Conservation (phyloP, 2,113 vertebrate species). For the Ranitomeya imitator region DNA sequence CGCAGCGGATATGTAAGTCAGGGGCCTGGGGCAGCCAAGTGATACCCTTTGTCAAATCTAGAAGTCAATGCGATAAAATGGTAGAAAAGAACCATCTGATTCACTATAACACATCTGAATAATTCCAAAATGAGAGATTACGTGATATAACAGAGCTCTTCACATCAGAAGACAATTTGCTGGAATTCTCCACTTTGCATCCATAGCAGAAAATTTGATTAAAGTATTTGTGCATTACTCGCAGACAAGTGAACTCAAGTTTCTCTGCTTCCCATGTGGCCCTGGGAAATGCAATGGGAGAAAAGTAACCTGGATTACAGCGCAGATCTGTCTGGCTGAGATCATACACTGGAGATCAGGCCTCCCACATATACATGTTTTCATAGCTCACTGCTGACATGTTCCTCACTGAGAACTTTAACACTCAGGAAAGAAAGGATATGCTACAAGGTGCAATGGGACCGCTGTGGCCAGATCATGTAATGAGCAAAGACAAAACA, state of each 20-base stretch:
- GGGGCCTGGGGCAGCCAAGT: too few relatives aligned
- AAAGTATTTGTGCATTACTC: slow-evolving; percentile 12
- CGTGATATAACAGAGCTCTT: not conserved
- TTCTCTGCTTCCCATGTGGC: not conserved
- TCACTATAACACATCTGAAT: not conserved
- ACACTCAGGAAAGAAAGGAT: slow-evolving; percentile 46
- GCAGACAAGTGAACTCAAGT: not conserved
- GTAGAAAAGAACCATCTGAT: too few relatives aligned
- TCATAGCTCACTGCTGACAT: slow-evolving; percentile 63
- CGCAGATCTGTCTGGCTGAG: slow-evolving; percentile 55
- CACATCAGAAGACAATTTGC: not conserved
- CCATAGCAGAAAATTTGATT: not conserved
- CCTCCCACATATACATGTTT: slow-evolving; percentile 61
- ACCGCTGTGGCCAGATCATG: not conserved
- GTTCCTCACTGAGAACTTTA: slow-evolving; percentile 55
- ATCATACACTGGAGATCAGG: slow-evolving; percentile 58
- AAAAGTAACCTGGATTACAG: slow-evolving; percentile 49
- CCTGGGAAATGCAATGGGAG: slow-evolving; percentile 45
- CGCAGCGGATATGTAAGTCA: too few relatives aligned
- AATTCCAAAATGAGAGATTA: not conserved
- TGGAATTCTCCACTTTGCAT: not conserved
- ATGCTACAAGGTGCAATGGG: slow-evolving; percentile 8
- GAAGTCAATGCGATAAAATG: too few relatives aligned
- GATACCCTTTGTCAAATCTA: too few relatives aligned
- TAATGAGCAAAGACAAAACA: slow-evolving; percentile 36